These are phyloP conservation scores for Papilio glaucus DNA, from an alignment of 1,140 invertebrate species.

Conservation along the genomic window DNA sequence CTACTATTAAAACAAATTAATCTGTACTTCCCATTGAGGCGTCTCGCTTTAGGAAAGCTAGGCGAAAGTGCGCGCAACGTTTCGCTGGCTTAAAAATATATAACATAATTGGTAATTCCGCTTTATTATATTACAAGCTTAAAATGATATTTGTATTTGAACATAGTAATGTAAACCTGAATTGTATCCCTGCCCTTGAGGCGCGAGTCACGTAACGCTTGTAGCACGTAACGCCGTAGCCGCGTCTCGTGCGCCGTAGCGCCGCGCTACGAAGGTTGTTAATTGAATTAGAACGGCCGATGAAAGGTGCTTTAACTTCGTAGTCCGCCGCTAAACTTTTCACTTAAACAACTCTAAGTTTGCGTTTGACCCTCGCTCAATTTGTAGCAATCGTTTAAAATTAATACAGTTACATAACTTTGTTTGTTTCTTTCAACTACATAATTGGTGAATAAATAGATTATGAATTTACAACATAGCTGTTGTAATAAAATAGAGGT, in stretches of 20 bases:
- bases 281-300: constrained; percentile 59
- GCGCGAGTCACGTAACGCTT: constrained; percentile 40
- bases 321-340: constrained; percentile 55
- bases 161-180: neutral
- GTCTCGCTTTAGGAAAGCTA: no score
- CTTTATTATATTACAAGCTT: no score
- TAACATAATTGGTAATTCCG: no score
- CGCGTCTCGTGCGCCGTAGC: constrained; percentile 44
- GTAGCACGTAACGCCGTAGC: constrained; percentile 47
- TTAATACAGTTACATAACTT: neutral
- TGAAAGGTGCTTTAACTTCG: constrained; percentile 63
- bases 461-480: neutral
- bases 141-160: neutral
- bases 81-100: no score
- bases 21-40: no score
- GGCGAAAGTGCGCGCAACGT: no score
- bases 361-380: constrained; percentile 50
- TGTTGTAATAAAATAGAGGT: neutral
- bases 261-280: constrained; percentile 62
- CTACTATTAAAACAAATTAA: no score
- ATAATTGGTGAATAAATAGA: neutral
- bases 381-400: constrained; percentile 11
- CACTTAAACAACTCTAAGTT: constrained; percentile 59
- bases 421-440: neutral
- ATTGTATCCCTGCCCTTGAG: neutral